These are phyloP conservation scores for Heliconius hortense DNA, from an alignment of 2,888 invertebrate genomes.

Conservation along the genomic window DNA sequence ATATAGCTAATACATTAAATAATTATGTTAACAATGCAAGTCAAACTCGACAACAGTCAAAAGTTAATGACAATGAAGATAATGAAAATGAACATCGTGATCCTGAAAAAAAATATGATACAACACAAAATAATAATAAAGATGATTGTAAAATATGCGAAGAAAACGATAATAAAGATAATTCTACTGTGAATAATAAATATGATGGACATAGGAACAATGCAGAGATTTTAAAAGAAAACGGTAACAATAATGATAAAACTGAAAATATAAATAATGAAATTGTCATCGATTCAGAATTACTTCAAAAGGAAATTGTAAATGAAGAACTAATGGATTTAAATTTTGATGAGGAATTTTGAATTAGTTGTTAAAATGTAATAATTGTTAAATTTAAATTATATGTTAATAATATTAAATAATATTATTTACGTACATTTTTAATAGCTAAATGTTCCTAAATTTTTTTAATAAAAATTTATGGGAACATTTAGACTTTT, in stretches of 20 bases:
- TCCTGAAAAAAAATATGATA: constrained; percentile 14
- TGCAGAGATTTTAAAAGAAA: constrained; percentile 5
- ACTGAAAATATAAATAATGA: constrained; percentile 18
- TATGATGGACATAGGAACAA: constrained; percentile 9
- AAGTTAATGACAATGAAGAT: constrained; percentile 21
- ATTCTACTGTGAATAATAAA: not conserved
- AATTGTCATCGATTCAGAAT: not conserved
- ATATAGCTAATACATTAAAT: constrained; percentile 21
- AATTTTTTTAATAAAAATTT: not conserved
- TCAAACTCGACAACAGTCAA: not conserved
- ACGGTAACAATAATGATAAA: constrained; percentile 2
- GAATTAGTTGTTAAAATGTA: constrained; percentile 27
- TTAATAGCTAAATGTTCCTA: not conserved
- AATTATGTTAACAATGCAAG: constrained; percentile 21
- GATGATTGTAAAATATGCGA: not conserved
- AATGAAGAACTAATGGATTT: constrained; percentile 64
- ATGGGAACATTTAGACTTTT: not conserved
- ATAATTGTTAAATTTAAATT: constrained; percentile 1
- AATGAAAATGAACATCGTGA: constrained; percentile 30
- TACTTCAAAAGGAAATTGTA: constrained; percentile 27
- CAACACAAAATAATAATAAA: not conserved
- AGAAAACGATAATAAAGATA: not conserved
- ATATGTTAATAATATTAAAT: not conserved
- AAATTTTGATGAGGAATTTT: constrained; percentile 71
- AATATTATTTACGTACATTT: not conserved